Evolutionary conservation across 1,140 invertebrate species (phyloP), one percentile per base, ranked within the genome.

Genomic region (Piezodorus guildinii): DNA sequence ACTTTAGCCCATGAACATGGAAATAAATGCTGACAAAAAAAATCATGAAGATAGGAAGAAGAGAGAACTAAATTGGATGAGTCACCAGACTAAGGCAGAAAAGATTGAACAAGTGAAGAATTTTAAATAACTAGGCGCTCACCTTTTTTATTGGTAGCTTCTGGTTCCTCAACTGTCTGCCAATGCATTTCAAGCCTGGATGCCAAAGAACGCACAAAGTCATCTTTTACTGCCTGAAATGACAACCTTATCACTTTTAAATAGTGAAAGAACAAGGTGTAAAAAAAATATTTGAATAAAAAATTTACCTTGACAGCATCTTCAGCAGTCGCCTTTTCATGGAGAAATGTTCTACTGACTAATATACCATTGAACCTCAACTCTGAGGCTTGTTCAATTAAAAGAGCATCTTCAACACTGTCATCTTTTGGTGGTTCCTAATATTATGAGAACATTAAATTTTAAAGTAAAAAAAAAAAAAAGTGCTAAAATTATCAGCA

Each of bases 121-220:
- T n/a, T n/a, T n/a, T n/a, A n/a, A n/a, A n/a, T n/a, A n/a, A n/a
- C n/a, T n/a, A n/a, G n/a, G n/a, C n/a, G n/a, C n/a, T n/a, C n/a
- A 56, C 52, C 5, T 23, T 27, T 56, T 5, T 15, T 6, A 23
- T 56, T 23, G 12, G 12, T 10, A 10, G 34, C 12, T 39, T 39
- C 34, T 23, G 52, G 52, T 14, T 56, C 52, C 21, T 56, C 52
- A 56, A 56, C 17, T 21, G 52, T 56, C 23, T 56, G 52, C 52
- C 52, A 56, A 56, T 56, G 23, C 52, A 56, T 56, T 56, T 56
- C 52, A 56, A 56, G 23, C 19, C 52, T 19, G 23, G 52, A 56
- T 23, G 52, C 52, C 6, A 56, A 14, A 25, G 52, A 56, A 10
- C 52, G 19, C 52, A 56, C 9, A 21, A 56, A 16, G 52, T 56